These are phyloP conservation scores for Pseudopleuronectes americanus DNA, from an alignment of 2,797 vertebrate species.

Conservation along the genomic window DNA sequence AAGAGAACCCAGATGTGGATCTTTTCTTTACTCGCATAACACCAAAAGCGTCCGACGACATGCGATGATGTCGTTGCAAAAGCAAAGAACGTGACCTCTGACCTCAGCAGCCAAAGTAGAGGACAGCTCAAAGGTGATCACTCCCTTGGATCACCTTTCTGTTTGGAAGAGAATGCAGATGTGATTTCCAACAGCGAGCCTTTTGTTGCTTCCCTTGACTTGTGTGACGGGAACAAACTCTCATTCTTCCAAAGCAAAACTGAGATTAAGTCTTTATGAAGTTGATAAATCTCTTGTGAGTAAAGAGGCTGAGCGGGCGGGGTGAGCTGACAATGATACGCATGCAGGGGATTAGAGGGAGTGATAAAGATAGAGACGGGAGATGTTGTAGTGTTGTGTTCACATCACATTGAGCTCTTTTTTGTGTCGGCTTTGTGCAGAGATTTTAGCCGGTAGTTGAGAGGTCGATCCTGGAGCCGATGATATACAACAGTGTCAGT, in stretches of 20 bases:
- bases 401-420: conserved; percentile 21
- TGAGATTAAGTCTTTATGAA: conserved; percentile 15
- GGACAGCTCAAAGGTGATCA: conserved; percentile 29
- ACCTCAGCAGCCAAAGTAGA: conserved; percentile 48
- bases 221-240: conserved; percentile 21
- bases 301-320: conserved; percentile 30
- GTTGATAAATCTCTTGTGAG: conserved; percentile 25
- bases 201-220: conserved; percentile 28
- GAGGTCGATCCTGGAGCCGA: conserved; percentile 7
- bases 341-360: conserved; percentile 40
- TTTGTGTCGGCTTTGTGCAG: conserved; percentile 60
- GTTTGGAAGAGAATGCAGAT: conserved; percentile 47
- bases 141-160: conserved; percentile 24
- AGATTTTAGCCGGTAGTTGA: conserved; percentile 17
- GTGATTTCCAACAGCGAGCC: conserved; percentile 13
- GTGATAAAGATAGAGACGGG: conserved; percentile 32
- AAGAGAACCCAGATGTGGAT: conserved; percentile 59
- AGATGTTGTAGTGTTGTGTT: conserved; percentile 13
- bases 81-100: conserved; percentile 45
- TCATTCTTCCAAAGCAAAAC: conserved; percentile 33
- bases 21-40: conserved; percentile 28
- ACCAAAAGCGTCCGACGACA: conserved; percentile 26
- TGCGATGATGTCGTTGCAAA: conserved; percentile 21
- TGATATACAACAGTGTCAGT: conserved; percentile 51
- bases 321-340: conserved; percentile 1